These are phyloP conservation scores for Idris sp. DNA, from an alignment of 1,140 invertebrate species.

Conservation along the genomic window DNA sequence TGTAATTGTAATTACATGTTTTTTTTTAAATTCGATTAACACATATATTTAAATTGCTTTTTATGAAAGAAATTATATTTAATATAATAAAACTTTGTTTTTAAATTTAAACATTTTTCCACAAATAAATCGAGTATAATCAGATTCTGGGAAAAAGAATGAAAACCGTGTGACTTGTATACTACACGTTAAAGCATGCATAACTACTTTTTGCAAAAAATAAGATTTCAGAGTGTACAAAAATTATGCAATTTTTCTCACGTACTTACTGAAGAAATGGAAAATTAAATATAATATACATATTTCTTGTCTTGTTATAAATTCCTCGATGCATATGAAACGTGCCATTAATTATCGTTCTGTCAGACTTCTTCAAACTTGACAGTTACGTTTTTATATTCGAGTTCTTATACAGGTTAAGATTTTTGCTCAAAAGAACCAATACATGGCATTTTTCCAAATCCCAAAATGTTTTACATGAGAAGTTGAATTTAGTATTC, in stretches of 20 bases:
- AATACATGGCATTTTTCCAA: slow-evolving; percentile 33
- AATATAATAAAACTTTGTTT: no score
- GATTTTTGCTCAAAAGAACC: slow-evolving; percentile 45
- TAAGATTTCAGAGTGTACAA: no score
- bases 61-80: no score
- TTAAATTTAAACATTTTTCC: no score
- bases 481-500: slow-evolving; percentile 47
- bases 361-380: slow-evolving; percentile 41
- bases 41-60: no score
- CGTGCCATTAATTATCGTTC: slow-evolving; percentile 29
- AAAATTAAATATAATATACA: slow-evolving; percentile 25
- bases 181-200: not conserved
- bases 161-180: slow-evolving; percentile 8
- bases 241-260: slow-evolving; percentile 1
- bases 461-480: slow-evolving; percentile 36
- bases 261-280: not conserved
- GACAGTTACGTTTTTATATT: slow-evolving; percentile 54
- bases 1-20: no score
- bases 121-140: no score
- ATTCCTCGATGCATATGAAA: slow-evolving; percentile 28
- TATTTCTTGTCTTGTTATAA: not conserved
- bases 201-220: no score
- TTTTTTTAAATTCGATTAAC: no score
- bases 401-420: slow-evolving; percentile 52
- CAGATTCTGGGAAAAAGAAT: no score